phyloP scores from a whole-genome alignment of 2,797 vertebrate genomes.

The Danionella dracula region DNA sequence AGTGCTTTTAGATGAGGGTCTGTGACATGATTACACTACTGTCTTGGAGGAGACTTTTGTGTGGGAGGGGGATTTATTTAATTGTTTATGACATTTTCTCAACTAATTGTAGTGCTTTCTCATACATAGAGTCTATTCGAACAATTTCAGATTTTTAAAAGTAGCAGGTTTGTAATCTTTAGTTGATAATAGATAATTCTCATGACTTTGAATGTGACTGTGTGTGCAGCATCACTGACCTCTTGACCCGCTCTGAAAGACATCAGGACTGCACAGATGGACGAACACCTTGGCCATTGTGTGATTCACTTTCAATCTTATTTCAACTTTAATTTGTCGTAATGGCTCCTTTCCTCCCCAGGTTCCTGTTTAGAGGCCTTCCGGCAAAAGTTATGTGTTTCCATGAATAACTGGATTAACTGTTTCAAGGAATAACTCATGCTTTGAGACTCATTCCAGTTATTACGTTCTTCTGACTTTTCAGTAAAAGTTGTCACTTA shows the following conservation, averaged over 20 bases:
- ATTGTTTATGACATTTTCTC: not conserved
- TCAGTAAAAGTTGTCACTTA: too few relatives aligned
- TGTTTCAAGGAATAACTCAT: constrained; percentile 27
- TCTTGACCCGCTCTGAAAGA: constrained; percentile 3
- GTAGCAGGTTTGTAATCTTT: not conserved
- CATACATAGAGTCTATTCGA: not conserved
- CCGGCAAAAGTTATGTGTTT: constrained; percentile 30
- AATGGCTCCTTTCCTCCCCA: constrained; percentile 27
- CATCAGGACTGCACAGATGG: constrained; percentile 12
- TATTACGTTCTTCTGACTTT: too few relatives aligned
- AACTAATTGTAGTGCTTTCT: not conserved
- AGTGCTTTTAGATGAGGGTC: constrained; percentile 32
- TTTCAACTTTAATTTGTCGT: constrained; percentile 20
- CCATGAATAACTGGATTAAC: constrained; percentile 30
- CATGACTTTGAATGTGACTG: not conserved
- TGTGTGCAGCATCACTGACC: constrained; percentile 3
- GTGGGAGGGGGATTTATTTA: constrained; percentile 9
- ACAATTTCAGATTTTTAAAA: not conserved
- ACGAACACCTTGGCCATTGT: constrained; percentile 12
- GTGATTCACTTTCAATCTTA: constrained; percentile 26
- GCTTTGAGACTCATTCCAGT: not conserved
- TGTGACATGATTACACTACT: constrained; percentile 30
- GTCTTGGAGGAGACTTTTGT: constrained; percentile 34
- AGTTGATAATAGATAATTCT: constrained; percentile 7
- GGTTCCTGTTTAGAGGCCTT: constrained; percentile 33